Evolutionary conservation across 2,797 vertebrate genomes (phyloP).

Genomic region (Gymnoscopelus braueri): DNA sequence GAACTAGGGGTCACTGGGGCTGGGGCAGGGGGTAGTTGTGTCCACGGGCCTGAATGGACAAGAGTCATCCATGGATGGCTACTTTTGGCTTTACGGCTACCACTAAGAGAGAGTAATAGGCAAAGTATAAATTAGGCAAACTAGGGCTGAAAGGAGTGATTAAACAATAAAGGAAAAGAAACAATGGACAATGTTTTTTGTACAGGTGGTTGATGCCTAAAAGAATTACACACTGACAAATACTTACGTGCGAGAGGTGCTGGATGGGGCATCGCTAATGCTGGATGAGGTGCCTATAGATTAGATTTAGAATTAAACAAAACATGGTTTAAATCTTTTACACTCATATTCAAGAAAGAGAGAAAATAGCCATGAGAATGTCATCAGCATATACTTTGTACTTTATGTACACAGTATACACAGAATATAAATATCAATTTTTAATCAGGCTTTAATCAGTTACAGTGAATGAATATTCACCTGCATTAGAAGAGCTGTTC

Average conservation of each 20-base stretch:
- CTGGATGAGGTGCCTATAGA: constrained; percentile 31
- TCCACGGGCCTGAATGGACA: constrained; percentile 87
- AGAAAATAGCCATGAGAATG: neutral
- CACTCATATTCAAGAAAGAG: neutral
- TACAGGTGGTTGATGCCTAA: neutral
- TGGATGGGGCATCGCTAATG: constrained; percentile 12
- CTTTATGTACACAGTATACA: neutral
- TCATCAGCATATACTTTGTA: neutral
- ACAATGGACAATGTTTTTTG: neutral
- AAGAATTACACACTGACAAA: neutral
- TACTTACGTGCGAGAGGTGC: constrained; percentile 52
- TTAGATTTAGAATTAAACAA: neutral
- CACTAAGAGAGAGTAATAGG: neutral
- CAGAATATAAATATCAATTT: too few relatives aligned
- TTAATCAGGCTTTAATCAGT: neutral
- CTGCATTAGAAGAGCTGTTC: constrained; percentile 25
- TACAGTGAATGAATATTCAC: constrained; percentile 28
- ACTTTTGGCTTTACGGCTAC: constrained; percentile 27
- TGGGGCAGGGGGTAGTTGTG: constrained; percentile 77
- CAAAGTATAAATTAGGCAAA: neutral
- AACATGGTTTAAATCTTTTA: neutral
- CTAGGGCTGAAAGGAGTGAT: constrained; percentile 8
- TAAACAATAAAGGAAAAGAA: neutral
- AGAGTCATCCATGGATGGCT: constrained; percentile 87
- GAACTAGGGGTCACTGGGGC: constrained; percentile 42